These are phyloP conservation scores for Drosophila bocqueti DNA, from an alignment of 1,140 invertebrate species.

Conservation along the genomic window DNA sequence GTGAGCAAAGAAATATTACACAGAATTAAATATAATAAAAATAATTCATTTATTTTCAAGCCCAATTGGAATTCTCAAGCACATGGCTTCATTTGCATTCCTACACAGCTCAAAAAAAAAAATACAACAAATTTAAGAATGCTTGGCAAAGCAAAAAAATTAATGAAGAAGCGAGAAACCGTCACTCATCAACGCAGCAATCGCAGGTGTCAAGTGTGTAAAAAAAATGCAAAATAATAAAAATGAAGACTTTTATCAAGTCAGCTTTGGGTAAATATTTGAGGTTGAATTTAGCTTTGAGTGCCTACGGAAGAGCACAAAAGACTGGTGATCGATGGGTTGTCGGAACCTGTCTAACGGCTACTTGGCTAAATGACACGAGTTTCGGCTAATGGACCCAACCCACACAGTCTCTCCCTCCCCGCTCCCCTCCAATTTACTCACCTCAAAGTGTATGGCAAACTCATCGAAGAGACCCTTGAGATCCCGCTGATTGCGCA, in stretches of 20 bases:
- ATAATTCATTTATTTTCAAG: slow-evolving; percentile 17
- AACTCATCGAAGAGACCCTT: slow-evolving; percentile 81
- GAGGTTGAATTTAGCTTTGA: slow-evolving; percentile 27
- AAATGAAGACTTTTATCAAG: slow-evolving; percentile 1
- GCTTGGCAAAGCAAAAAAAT: slow-evolving; percentile 20
- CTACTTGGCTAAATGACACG: slow-evolving; percentile 46
- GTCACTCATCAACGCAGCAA: slow-evolving; percentile 23
- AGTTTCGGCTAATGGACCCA: slow-evolving; percentile 41
- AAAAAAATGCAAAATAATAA: slow-evolving; percentile 15
- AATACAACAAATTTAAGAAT: slow-evolving; percentile 12
- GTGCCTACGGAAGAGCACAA: slow-evolving; percentile 41
- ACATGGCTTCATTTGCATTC: slow-evolving; percentile 38
- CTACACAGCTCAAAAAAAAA: slow-evolving; percentile 1
- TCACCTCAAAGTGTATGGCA: slow-evolving; percentile 75
- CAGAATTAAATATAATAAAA: slow-evolving; percentile 34
- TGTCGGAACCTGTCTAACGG: slow-evolving; percentile 60
- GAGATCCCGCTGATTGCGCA: slow-evolving; percentile 77
- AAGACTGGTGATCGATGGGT: slow-evolving; percentile 46
- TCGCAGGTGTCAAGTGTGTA: slow-evolving; percentile 41
- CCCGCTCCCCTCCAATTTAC: slow-evolving; percentile 12
- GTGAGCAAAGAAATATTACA: slow-evolving; percentile 34
- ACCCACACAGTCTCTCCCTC: slow-evolving; percentile 21
- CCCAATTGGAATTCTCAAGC: slow-evolving; percentile 20
- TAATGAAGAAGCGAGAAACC: slow-evolving; percentile 24
- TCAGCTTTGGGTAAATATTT: slow-evolving; percentile 54